Evolutionary conservation across 2,888 invertebrate species (phyloP).

Genomic region (Scaptomyza caliginosa): DNA sequence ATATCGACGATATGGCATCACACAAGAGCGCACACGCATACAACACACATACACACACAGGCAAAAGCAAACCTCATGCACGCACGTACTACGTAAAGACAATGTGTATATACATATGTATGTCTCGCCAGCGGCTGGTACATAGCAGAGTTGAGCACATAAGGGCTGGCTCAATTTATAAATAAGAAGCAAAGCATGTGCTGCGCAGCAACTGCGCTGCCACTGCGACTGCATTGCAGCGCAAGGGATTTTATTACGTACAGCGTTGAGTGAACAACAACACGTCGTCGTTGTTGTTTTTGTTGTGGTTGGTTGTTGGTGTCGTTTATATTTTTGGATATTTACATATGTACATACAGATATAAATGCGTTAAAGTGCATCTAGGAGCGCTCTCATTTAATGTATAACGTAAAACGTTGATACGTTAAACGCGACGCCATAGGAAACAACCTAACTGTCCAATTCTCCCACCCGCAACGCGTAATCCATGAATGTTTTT

Average conservation of each 20-base stretch:
- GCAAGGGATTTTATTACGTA: constrained; percentile 78
- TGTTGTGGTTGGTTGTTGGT: constrained; percentile 51
- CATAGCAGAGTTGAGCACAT: constrained; percentile 73
- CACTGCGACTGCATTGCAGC: constrained; percentile 63
- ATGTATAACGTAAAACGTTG: constrained; percentile 26
- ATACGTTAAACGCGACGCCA: constrained; percentile 35
- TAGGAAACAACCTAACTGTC: constrained; percentile 53
- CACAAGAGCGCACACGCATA: constrained; percentile 56
- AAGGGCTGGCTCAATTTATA: constrained; percentile 79
- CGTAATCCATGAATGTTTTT: constrained; percentile 22
- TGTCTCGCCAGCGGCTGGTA: constrained; percentile 60
- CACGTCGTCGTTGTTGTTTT: constrained; percentile 16
- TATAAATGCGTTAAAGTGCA: constrained; percentile 29
- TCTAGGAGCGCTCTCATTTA: constrained; percentile 49
- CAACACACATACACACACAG: constrained; percentile 34
- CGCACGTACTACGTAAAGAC: constrained; percentile 71
- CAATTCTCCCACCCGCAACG: constrained; percentile 46
- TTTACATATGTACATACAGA: constrained; percentile 47
- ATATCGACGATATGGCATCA: constrained; percentile 77
- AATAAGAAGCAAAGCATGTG: constrained; percentile 76
- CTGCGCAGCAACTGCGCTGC: constrained; percentile 64
- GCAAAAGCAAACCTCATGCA: constrained; percentile 54
- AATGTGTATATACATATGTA: constrained; percentile 45
- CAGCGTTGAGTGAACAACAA: constrained; percentile 31
- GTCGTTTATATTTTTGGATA: constrained; percentile 77